Evolutionary conservation across 2,113 vertebrate genomes (phyloP).

Genomic region (Tauraco erythrolophus): DNA sequence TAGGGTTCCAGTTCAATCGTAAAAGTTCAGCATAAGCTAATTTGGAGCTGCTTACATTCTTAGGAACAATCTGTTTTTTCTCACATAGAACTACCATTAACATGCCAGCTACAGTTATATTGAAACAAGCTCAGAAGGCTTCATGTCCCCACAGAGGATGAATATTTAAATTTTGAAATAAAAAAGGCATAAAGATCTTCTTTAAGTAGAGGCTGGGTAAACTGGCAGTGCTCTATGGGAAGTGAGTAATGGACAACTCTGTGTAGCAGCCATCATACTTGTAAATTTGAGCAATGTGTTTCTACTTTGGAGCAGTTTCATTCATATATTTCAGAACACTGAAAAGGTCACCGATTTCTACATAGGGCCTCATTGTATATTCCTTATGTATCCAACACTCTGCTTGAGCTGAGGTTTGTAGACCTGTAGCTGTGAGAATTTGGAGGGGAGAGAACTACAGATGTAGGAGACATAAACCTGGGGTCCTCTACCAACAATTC

Average conservation of each 20-base stretch:
- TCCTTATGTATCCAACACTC: neutral
- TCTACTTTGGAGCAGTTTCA: neutral
- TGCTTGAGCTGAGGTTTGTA: neutral
- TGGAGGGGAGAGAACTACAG: neutral
- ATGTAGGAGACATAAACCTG: neutral
- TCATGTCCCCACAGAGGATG: neutral
- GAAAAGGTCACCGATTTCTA: neutral
- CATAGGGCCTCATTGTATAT: neutral
- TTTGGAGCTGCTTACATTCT: conserved; percentile 6
- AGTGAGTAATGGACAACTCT: neutral
- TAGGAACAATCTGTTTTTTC: neutral
- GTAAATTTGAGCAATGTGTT: neutral
- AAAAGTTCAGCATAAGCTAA: conserved; percentile 1
- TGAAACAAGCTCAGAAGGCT: conserved; percentile 6
- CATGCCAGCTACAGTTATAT: neutral
- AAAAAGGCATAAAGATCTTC: neutral
- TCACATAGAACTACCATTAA: neutral
- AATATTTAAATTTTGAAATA: conserved; percentile 3
- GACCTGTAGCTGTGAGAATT: neutral
- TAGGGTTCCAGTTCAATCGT: neutral
- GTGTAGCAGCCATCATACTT: neutral
- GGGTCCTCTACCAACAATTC: neutral
- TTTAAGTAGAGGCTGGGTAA: neutral
- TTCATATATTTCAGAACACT: neutral
- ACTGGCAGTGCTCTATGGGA: neutral